Evolutionary conservation across 2,888 invertebrate genomes (phyloP).

Genomic region (Drosophila fungiperda): DNA sequence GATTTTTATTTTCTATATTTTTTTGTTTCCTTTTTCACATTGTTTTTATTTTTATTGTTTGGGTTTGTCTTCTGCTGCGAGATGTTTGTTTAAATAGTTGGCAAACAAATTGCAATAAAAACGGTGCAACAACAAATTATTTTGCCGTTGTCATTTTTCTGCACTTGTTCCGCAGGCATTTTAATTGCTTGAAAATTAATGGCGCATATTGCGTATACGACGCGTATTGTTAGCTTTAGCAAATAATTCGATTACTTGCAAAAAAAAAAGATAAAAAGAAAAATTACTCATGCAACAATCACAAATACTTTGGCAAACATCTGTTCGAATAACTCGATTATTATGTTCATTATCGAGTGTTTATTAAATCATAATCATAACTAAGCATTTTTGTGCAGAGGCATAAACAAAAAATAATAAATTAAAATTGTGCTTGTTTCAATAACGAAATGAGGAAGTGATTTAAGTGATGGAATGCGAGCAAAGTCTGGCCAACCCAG

Average conservation of each 20-base stretch:
- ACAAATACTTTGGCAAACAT: slow-evolving; percentile 48
- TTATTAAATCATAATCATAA: slow-evolving; percentile 48
- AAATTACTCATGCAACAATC: slow-evolving; percentile 55
- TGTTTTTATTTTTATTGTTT: slow-evolving; percentile 7
- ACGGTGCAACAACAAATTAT: slow-evolving; percentile 55
- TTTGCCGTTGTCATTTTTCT: slow-evolving; percentile 43
- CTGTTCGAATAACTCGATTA: slow-evolving; percentile 8
- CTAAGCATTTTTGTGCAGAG: slow-evolving; percentile 31
- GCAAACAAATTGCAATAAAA: slow-evolving; percentile 52
- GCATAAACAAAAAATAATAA: slow-evolving; percentile 9
- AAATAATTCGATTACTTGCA: slow-evolving; percentile 39
- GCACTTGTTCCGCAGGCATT: slow-evolving; percentile 63
- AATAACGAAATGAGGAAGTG: slow-evolving; percentile 11
- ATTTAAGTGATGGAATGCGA: background rate
- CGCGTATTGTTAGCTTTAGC: slow-evolving; percentile 26
- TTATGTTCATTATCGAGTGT: slow-evolving; percentile 23
- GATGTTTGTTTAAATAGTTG: slow-evolving; percentile 55
- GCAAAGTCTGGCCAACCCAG: background rate
- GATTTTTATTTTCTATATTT: background rate
- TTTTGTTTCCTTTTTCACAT: background rate
- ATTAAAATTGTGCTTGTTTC: slow-evolving; percentile 5
- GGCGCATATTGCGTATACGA: slow-evolving; percentile 70
- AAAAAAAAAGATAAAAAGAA: slow-evolving; percentile 49
- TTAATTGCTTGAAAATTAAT: slow-evolving; percentile 77
- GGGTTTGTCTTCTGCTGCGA: slow-evolving; percentile 1